Evolutionary conservation across 2,113 vertebrate genomes (phyloP).

Genomic region (Phyllostomus discolor): DNA sequence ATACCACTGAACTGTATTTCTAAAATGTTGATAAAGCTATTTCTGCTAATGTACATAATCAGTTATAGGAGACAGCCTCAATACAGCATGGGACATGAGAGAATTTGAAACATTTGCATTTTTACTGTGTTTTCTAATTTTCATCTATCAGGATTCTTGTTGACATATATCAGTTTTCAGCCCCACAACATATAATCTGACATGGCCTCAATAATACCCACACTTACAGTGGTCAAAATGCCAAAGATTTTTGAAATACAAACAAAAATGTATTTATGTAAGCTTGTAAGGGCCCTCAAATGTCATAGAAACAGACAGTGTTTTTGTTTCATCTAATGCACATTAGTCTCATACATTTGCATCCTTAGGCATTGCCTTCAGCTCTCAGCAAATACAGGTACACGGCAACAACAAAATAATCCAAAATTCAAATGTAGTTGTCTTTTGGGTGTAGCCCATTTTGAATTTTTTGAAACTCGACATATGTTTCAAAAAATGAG

Average conservation of each 20-base stretch:
- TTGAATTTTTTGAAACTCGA: constrained; percentile 35
- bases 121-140: constrained; percentile 1
- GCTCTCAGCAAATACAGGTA: neutral
- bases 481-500: neutral
- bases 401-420: neutral
- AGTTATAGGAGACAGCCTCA: neutral
- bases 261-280: neutral
- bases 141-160: neutral
- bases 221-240: neutral
- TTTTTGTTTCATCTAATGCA: neutral
- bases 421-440: neutral
- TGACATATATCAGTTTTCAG: neutral
- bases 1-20: constrained; percentile 1
- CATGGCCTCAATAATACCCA: neutral
- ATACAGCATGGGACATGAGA: neutral
- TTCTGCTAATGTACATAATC: neutral
- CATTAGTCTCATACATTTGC: neutral
- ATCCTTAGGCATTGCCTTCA: neutral
- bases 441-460: neutral
- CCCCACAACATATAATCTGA: neutral
- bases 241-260: neutral
- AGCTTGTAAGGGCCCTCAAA: neutral
- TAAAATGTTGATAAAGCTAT: constrained; percentile 51
- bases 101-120: constrained; percentile 7
- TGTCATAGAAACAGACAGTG: neutral